A percentile compares a stretch with the other conserved stretches of the same genome.
phyloP scores from a whole-genome alignment of 2,113 vertebrate species.

The Boleophthalmus pectinirostris region DNA sequence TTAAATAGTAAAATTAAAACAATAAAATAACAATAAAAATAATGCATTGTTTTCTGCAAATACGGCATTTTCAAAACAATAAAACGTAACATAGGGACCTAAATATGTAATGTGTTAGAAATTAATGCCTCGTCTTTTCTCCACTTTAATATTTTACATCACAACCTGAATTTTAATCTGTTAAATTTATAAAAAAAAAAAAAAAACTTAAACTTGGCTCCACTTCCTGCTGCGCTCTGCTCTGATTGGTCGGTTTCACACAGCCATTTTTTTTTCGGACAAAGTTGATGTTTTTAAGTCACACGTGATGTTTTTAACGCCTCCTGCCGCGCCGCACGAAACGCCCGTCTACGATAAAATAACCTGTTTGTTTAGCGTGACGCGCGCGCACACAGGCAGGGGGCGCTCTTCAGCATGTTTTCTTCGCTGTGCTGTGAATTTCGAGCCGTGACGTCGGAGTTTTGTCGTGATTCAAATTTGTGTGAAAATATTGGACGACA shows the following conservation, averaged over 20 bases:
- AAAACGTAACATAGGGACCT: too few relatives aligned
- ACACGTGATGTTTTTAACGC: constrained; percentile 2
- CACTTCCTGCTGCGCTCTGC: not conserved
- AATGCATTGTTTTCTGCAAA: too few relatives aligned
- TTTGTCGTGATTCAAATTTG: constrained; percentile 60
- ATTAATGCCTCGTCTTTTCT: too few relatives aligned
- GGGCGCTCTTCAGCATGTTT: constrained; percentile 50
- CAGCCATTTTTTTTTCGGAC: not conserved
- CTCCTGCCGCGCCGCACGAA: not conserved
- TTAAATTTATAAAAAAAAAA: not conserved
- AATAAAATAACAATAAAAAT: too few relatives aligned
- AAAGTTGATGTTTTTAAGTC: constrained; percentile 6
- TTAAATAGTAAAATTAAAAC: too few relatives aligned
- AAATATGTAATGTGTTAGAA: too few relatives aligned
- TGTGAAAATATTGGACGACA: constrained; percentile 68
- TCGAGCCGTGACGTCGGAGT: constrained; percentile 64
- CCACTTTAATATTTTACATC: too few relatives aligned
- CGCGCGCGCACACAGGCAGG: not conserved
- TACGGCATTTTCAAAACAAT: too few relatives aligned
- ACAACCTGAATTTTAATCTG: too few relatives aligned
- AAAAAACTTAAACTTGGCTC: not conserved
- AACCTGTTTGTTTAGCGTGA: not conserved
- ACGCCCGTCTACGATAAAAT: not conserved
- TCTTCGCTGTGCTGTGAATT: constrained; percentile 69
- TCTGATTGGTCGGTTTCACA: constrained; percentile 5